Evolutionary conservation across 2,797 vertebrate species (phyloP).

Genomic region (Morelia viridis): DNA sequence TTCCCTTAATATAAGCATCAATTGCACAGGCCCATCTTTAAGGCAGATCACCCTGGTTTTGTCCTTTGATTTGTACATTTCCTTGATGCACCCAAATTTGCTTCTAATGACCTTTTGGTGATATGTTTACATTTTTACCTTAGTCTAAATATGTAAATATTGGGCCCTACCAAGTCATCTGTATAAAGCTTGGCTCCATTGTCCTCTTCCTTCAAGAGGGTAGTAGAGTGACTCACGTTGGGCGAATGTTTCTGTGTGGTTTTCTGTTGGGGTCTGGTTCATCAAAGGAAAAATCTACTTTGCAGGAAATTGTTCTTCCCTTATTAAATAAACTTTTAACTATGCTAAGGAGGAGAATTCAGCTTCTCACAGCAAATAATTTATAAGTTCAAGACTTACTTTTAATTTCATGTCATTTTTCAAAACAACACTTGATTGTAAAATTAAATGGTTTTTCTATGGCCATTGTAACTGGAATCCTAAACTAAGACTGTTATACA

Average conservation of each 20-base stretch:
- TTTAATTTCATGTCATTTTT: slow-evolving; percentile 28
- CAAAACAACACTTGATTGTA: slow-evolving; percentile 23
- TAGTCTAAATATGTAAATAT: background rate
- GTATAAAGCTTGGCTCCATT: background rate
- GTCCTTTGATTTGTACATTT: background rate
- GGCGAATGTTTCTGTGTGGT: background rate
- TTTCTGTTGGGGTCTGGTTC: background rate
- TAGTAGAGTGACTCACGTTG: background rate
- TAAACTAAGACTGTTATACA: slow-evolving; percentile 7
- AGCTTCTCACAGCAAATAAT: background rate
- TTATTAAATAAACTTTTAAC: background rate
- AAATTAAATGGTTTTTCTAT: slow-evolving; percentile 46
- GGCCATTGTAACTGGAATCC: slow-evolving; percentile 36
- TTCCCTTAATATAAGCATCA: background rate
- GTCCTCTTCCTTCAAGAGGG: background rate
- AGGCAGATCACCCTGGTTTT: background rate
- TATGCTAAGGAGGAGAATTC: background rate
- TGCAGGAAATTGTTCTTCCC: background rate
- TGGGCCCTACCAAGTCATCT: background rate
- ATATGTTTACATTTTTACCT: background rate
- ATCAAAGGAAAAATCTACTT: slow-evolving; percentile 24
- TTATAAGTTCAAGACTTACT: background rate
- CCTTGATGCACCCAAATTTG: background rate
- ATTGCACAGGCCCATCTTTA: background rate
- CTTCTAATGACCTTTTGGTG: background rate